These are phyloP conservation scores for Mantis religiosa DNA, from an alignment of 2,888 invertebrate species.

Conservation along the genomic window DNA sequence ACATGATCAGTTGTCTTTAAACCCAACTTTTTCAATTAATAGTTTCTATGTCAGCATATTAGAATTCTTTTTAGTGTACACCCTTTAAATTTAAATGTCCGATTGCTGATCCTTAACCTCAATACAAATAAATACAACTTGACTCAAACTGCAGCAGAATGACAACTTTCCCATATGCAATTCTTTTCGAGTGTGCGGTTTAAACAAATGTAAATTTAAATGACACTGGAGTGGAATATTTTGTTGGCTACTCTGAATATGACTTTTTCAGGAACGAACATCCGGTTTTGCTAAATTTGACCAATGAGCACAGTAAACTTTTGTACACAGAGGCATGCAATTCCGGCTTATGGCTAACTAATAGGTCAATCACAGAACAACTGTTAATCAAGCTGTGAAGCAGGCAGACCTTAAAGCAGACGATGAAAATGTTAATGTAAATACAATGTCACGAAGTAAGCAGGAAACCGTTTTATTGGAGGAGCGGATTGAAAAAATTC, in stretches of 20 bases:
- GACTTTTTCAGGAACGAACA: not conserved
- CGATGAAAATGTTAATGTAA: not conserved
- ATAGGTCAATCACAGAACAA: not conserved
- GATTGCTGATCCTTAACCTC: not conserved
- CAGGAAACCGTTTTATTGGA: slow-evolving; percentile 33
- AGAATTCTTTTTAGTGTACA: not conserved
- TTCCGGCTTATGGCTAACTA: not conserved
- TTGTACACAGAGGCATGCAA: not conserved
- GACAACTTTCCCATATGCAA: not conserved
- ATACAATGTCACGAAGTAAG: not conserved
- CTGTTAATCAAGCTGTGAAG: not conserved
- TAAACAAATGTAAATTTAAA: not conserved
- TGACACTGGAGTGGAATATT: not conserved
- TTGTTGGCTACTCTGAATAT: not conserved
- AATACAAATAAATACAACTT: not conserved
- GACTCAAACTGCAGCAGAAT: not conserved
- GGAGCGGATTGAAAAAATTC: slow-evolving; percentile 42
- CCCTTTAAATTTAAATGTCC: not conserved
- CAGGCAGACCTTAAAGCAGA: no score
- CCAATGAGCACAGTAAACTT: not conserved
- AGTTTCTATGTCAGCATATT: not conserved
- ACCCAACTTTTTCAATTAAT: not conserved
- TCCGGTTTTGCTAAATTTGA: not conserved
- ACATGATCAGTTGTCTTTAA: not conserved
- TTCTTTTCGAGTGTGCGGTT: not conserved